Base-by-base conservation (phyloP, 2,888 invertebrate species). In the Chaitophorus viminalis region DNA sequence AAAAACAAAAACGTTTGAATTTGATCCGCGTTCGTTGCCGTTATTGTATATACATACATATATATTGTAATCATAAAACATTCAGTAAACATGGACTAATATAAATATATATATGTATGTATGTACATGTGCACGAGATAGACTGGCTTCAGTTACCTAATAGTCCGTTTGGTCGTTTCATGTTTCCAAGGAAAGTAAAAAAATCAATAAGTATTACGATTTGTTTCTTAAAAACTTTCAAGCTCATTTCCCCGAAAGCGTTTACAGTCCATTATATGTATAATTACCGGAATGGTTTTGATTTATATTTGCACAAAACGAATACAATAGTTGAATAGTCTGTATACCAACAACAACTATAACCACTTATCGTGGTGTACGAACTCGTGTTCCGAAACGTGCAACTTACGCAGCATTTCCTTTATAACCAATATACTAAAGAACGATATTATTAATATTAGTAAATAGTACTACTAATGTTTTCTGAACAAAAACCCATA, bases 171-270 rank as follows among this genome's bases (percentile, higher is more conserved):
- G 86, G 74, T 87, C 60, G 86, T 74, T 79, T 74, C 60, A 25
- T 72, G 86, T 87, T 79, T 72, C 74, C 60, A 74, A 25, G 86
- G 72, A 29, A 72, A 60, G 72, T 70, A 70, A 84, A 68, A 81
- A 68, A 85, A 77, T 85, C 76, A 85, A 85, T 85, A 85, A n/a
- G 31, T 76, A 76, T 76, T 79, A 86, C 60, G 25, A 79, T 87
- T 79, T 87, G 31, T 87, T 60, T 76, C 29, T 84, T 65, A 46
- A 65, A 68, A 76, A 68, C 39, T 65, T 84, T 29, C 46, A 46
- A 46, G 25, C 21, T 76, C 65, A 68, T 84, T 84, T 65, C 46
- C 25, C 31, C 46, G 31, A 60, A n/a, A 84, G 3, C 76, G 39
- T 75, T 82, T 74, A 74, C 29, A 39, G 33, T n/a, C 21, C 9